Evolutionary conservation across 1,140 invertebrate species (phyloP), one percentile per base, ranked within the genome.

Genomic region (Anagrus nilaparvatae): DNA sequence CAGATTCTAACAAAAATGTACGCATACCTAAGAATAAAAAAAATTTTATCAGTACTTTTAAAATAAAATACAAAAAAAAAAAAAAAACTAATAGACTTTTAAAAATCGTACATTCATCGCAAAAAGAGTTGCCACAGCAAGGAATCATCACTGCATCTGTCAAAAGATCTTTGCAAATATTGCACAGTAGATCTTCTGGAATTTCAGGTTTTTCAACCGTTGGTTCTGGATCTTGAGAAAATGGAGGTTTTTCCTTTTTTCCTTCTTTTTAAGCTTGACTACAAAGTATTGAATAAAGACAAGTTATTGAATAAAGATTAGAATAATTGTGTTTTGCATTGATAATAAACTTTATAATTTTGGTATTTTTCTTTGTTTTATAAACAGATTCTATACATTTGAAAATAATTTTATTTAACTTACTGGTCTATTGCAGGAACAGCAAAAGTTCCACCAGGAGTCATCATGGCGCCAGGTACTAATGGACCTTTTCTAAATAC

Each of bases 41-140:
- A n/a, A n/a, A n/a, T n/a, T n/a, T n/a, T n/a, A n/a, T n/a, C n/a
- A n/a, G n/a, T 13, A 9, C 8, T 42, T 47, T 43, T 28, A 44
- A 42, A 43, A 24, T 25, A 5, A 7, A 25, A 4, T 16, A n/a
- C 18, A 30, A 24, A 39, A 47, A 34, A 46, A 35, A 29, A 4
- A 41, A 44, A 24, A 4, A 34, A 35, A 32, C 28, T 39, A 16
- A 24, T 7, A 32, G 34, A 20, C 48, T 68, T 81, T 78, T 78
- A n/a, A n/a, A n/a, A n/a, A n/a, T n/a, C n/a, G n/a, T n/a, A 89
- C 94, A 98, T 69, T 97, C 93, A 72, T 97, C 94, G 71, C 95
- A 99, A 69, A 94, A 97, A 18, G 91, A 95, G 63, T 91, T 91
- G 13, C 91, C 93, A 67, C 94, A 99, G 59, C 95, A 98, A 2